These are phyloP conservation scores for Mionectes olivaceus DNA, from an alignment of 2,797 vertebrate genomes.

Conservation along the genomic window DNA sequence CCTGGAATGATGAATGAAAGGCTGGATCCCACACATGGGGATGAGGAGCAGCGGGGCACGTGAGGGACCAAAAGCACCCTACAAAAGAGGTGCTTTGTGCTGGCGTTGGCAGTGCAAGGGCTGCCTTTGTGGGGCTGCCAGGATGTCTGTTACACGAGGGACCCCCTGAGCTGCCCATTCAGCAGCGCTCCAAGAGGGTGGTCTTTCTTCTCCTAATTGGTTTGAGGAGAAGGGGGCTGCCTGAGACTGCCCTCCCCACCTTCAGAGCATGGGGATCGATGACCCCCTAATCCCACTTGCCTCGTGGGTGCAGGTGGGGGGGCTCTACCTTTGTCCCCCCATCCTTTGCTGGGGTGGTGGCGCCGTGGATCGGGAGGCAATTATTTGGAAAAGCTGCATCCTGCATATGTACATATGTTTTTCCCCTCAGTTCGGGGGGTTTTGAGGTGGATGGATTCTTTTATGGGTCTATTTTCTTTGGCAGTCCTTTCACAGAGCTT, in stretches of 20 bases:
- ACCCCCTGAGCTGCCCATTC: neutral
- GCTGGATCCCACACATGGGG: accelerated
- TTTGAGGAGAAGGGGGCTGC: neutral
- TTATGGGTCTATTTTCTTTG: slow-evolving; percentile 23
- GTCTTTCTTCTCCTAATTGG: neutral
- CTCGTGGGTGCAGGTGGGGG: neutral
- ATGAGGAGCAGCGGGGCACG: accelerated
- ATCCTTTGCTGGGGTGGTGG: neutral
- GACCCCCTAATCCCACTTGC: neutral
- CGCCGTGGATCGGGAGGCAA: accelerated
- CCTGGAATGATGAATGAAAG: neutral
- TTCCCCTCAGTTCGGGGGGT: accelerated
- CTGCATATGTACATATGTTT: neutral
- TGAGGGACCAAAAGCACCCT: accelerated
- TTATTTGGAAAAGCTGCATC: neutral
- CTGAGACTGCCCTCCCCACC: neutral
- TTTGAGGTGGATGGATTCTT: neutral
- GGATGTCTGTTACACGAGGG: neutral
- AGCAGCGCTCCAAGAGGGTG: accelerated
- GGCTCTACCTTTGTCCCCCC: neutral
- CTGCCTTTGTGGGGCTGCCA: slow-evolving; percentile 20
- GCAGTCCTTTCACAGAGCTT: slow-evolving; percentile 13
- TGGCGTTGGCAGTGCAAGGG: neutral
- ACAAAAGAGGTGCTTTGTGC: neutral
- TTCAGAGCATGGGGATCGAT: accelerated